These are phyloP conservation scores for Stratiomys singularior DNA, from an alignment of 2,888 invertebrate species.

Conservation along the genomic window DNA sequence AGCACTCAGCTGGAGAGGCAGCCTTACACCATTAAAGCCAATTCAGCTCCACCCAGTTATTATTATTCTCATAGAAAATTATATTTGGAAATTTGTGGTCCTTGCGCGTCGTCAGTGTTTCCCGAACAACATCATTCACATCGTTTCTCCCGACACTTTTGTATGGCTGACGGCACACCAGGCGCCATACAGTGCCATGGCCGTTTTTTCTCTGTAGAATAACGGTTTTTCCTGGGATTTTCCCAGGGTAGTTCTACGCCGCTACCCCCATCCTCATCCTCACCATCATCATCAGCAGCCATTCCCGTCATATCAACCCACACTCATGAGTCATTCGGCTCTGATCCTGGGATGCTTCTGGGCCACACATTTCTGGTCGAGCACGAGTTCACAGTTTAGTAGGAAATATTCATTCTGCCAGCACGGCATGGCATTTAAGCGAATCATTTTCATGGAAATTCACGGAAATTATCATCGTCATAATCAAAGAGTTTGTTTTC, in stretches of 20 bases:
- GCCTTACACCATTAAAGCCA: conserved; percentile 5
- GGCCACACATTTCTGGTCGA: neutral
- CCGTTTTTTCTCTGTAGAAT: neutral
- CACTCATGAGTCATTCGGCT: neutral
- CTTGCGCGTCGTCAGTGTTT: neutral
- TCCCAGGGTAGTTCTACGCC: conserved; percentile 6
- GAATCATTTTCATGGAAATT: conserved; percentile 27
- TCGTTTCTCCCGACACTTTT: neutral
- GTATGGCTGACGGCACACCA: conserved; percentile 6
- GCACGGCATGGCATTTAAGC: neutral
- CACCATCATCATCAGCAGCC: no score
- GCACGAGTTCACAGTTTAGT: conserved; percentile 11
- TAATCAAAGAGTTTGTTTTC: neutral
- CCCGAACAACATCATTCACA: neutral
- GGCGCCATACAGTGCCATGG: neutral
- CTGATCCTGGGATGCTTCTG: neutral
- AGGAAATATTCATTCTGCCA: neutral
- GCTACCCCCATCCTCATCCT: neutral
- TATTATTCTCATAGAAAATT: conserved; percentile 23
- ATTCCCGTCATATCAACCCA: neutral
- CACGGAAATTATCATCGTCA: conserved; percentile 12
- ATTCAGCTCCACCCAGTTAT: conserved; percentile 13
- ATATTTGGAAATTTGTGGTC: conserved; percentile 14
- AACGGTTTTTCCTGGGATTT: conserved; percentile 30
- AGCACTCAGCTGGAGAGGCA: neutral